Conservation (phyloP, 2,888 invertebrate species). For the Ormyrus rosae region DNA sequence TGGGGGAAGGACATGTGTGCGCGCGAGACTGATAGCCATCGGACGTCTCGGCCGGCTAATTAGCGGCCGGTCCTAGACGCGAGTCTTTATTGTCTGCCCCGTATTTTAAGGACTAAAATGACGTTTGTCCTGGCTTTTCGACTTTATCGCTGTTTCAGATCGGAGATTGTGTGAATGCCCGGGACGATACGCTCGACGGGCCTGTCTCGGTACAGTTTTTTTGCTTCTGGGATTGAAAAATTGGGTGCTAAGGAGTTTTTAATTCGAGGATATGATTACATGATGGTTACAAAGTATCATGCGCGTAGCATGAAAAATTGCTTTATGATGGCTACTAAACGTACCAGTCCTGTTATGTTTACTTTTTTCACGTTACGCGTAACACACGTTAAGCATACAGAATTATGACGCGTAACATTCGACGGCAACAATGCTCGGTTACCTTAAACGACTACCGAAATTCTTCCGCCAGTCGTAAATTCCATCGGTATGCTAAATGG, state of each 20-base stretch:
- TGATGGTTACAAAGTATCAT: constrained; percentile 35
- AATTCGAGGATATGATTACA: constrained; percentile 38
- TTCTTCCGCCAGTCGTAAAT: no score
- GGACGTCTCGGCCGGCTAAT: constrained; percentile 69
- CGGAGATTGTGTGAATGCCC: constrained; percentile 15
- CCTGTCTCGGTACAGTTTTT: no score
- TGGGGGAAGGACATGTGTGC: constrained; percentile 65
- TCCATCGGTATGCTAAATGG: no score
- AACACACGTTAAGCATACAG: no score
- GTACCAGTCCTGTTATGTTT: background rate
- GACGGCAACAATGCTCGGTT: no score
- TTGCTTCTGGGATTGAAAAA: background rate
- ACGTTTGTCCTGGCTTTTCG: background rate
- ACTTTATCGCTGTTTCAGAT: constrained; percentile 16
- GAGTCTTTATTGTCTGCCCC: background rate
- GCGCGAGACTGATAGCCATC: constrained; percentile 70
- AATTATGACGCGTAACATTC: no score
- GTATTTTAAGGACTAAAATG: background rate
- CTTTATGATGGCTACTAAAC: constrained; percentile 10
- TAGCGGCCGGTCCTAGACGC: constrained; percentile 58
- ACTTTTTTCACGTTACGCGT: no score
- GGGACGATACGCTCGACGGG: background rate
- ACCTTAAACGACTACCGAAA: no score
- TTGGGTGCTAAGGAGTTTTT: constrained; percentile 11
- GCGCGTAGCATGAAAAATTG: constrained; percentile 12